Conservation (phyloP, 2,888 invertebrate species). For the Cylindroiulus punctatus region DNA sequence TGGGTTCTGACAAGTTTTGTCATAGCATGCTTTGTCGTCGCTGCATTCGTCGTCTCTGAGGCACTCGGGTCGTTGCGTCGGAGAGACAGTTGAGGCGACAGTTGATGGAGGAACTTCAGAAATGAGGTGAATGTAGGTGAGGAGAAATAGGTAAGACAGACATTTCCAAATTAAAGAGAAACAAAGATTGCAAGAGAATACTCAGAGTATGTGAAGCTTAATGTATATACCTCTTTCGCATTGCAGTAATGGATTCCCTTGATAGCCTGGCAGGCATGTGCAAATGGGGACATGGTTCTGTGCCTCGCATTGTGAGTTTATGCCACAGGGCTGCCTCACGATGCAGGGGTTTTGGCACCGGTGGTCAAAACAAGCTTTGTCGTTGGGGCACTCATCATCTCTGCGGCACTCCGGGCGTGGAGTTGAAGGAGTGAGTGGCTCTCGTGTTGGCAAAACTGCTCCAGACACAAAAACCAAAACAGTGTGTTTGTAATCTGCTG, state of each 20-base stretch:
- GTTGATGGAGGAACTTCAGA: slow-evolving; percentile 48
- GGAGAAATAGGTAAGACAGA: no score
- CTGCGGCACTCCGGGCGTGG: slow-evolving; percentile 68
- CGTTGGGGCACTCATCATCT: slow-evolving; percentile 85
- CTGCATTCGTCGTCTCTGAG: slow-evolving; percentile 82
- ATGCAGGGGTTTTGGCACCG: slow-evolving; percentile 88
- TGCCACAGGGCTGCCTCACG: slow-evolving; percentile 59
- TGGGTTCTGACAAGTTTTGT: no score
- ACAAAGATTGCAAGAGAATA: no score
- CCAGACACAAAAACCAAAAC: background rate
- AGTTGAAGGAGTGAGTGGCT: slow-evolving; percentile 25
- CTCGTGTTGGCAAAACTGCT: background rate
- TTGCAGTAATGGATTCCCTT: slow-evolving; percentile 74
- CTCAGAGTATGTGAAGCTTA: no score
- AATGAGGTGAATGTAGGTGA: background rate
- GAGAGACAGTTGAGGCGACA: slow-evolving; percentile 44
- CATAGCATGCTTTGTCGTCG: slow-evolving; percentile 70
- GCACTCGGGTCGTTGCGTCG: slow-evolving; percentile 68
- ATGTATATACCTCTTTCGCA: no score
- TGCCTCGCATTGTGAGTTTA: slow-evolving; percentile 75
- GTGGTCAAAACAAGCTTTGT: slow-evolving; percentile 83
- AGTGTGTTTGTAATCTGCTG: background rate
- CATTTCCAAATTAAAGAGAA: no score
- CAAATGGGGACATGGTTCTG: slow-evolving; percentile 81
- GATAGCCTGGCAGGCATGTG: slow-evolving; percentile 77